These are phyloP conservation scores for Blastobasis adustella DNA, from an alignment of 2,888 invertebrate species.

Conservation along the genomic window DNA sequence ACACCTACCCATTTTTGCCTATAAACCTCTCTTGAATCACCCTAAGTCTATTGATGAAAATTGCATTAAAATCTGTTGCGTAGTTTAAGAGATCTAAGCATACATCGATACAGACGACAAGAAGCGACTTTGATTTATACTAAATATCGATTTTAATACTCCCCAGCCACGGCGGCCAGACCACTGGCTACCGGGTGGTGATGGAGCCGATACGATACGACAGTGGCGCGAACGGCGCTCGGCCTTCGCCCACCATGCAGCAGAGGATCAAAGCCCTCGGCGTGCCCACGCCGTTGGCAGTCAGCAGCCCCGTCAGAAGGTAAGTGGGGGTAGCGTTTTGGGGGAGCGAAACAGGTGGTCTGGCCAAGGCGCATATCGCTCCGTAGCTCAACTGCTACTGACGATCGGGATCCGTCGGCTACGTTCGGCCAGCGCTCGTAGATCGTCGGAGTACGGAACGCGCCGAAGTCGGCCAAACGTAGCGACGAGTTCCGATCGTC, in stretches of 20 bases:
- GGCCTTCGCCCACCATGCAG: conserved; percentile 89
- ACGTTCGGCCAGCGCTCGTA: too few species aligned
- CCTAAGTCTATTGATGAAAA: too few species aligned
- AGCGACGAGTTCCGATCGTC: too few species aligned
- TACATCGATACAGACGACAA: too few species aligned
- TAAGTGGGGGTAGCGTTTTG: conserved; percentile 39
- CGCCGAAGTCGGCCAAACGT: too few species aligned
- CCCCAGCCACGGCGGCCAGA: conserved; percentile 62
- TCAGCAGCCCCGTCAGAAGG: conserved; percentile 92
- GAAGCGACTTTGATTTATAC: too few species aligned
- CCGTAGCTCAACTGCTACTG: background rate
- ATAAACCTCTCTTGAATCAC: too few species aligned
- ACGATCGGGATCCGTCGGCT: too few species aligned
- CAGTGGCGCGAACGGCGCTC: conserved; percentile 54
- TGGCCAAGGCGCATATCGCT: background rate
- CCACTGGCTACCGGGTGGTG: conserved; percentile 67
- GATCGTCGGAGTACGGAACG: too few species aligned
- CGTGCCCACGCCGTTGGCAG: conserved; percentile 90
- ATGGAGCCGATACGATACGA: conserved; percentile 67
- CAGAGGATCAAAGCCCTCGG: conserved; percentile 92
- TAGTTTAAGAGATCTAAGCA: too few species aligned
- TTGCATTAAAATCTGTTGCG: too few species aligned
- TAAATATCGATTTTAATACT: background rate
- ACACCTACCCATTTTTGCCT: too few species aligned
- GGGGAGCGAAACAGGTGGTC: background rate